Percentiles rank a stretch among this genome's conserved stretches.
Conservation (phyloP, 1,140 invertebrate genomes). For the Eufriesea mexicana region DNA sequence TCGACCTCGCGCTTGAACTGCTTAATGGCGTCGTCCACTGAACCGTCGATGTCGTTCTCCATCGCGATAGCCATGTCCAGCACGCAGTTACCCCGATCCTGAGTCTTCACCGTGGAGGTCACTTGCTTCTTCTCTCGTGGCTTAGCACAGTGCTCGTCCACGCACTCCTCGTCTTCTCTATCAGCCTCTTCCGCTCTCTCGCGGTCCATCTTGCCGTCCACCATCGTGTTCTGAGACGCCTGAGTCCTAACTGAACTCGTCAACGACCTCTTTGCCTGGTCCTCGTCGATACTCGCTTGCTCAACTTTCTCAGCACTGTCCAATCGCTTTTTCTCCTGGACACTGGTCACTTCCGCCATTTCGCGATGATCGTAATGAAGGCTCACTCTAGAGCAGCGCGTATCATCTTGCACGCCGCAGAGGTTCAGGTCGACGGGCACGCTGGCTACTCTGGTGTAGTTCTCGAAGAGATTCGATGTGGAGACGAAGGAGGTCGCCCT, state of each 20-base stretch:
- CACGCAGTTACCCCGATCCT: constrained; percentile 74
- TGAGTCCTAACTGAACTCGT: constrained; percentile 64
- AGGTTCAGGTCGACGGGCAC: constrained; percentile 84
- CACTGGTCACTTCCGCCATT: constrained; percentile 60
- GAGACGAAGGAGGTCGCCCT: constrained; percentile 58
- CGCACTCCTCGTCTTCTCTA: constrained; percentile 53
- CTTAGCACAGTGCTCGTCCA: constrained; percentile 21
- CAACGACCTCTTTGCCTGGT: constrained; percentile 55
- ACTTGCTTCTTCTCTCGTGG: constrained; percentile 19
- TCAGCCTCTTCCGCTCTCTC: not conserved
- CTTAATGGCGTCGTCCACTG: constrained; percentile 73
- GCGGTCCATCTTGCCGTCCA: constrained; percentile 64
- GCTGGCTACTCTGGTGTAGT: constrained; percentile 80
- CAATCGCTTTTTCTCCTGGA: not conserved
- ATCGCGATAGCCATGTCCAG: constrained; percentile 75
- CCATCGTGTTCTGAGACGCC: constrained; percentile 66
- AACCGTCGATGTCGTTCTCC: constrained; percentile 75
- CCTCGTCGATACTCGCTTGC: constrained; percentile 58
- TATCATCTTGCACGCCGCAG: constrained; percentile 68
- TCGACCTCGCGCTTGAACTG: constrained; percentile 72
- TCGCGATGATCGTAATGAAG: constrained; percentile 31
- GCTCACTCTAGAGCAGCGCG: constrained; percentile 44
- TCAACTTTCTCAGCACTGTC: constrained; percentile 60
- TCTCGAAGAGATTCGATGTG: constrained; percentile 69
- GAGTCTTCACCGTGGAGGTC: constrained; percentile 76